phyloP scores from a whole-genome alignment of 1,140 invertebrate genomes.

The Lordiphosa stackelbergi region DNA sequence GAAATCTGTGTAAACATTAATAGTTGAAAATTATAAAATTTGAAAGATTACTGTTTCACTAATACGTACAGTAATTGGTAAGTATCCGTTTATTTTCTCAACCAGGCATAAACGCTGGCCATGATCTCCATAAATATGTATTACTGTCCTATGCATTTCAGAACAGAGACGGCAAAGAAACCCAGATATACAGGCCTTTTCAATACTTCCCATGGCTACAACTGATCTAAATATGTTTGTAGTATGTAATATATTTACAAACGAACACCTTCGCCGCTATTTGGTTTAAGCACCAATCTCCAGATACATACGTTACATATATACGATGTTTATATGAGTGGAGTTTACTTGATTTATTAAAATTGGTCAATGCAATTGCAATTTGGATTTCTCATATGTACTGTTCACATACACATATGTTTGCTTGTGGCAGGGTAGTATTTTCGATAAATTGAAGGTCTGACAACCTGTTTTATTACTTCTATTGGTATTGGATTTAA shows the following conservation, averaged over 20 bases:
- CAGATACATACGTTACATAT: too few species aligned
- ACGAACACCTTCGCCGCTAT: background rate
- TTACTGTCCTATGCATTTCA: slow-evolving; percentile 87
- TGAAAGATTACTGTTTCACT: background rate
- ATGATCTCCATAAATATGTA: slow-evolving; percentile 87
- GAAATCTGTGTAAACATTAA: slow-evolving; percentile 80
- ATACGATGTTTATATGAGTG: too few species aligned
- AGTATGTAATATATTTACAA: background rate
- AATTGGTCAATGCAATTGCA: background rate
- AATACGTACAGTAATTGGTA: slow-evolving; percentile 84
- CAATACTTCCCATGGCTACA: slow-evolving; percentile 83
- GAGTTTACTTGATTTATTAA: background rate
- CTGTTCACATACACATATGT: slow-evolving; percentile 10
- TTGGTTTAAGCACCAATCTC: background rate
- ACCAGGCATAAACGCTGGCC: slow-evolving; percentile 84
- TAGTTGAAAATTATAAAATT: background rate
- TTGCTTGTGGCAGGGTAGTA: slow-evolving; percentile 11
- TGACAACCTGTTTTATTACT: background rate
- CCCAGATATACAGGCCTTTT: slow-evolving; percentile 85
- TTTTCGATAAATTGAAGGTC: slow-evolving; percentile 1
- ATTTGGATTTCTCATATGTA: slow-evolving; percentile 4
- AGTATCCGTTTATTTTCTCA: slow-evolving; percentile 86
- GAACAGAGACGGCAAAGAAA: slow-evolving; percentile 88
- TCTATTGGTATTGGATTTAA: background rate
- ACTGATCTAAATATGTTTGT: background rate